Base-by-base conservation (phyloP, 2,113 vertebrate species). In the Mystacornis crossleyi region DNA sequence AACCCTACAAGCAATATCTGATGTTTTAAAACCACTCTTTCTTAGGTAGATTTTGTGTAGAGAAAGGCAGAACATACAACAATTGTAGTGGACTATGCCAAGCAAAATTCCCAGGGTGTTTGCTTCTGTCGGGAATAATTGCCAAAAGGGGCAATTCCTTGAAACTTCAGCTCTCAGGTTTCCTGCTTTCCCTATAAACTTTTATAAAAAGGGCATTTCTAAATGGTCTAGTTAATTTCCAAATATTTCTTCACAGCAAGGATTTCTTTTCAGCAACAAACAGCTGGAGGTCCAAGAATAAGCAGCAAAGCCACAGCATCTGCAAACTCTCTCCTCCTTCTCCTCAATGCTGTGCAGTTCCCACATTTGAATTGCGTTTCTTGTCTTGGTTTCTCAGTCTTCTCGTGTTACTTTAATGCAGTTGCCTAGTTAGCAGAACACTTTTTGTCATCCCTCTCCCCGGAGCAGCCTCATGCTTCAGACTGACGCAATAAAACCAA, bases 301-400 rank as follows among this genome's bases (percentile, higher is more conserved):
- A 93, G 34, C 45, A 86, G 20, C 42, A 75, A 87, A 93, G 33
- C 61, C 87, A 85, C 50, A 69, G 45, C 42, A 40, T 80, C 71
- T 86, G 58, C 74, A 81, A 50, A 21, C 24, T n/a, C 45, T 61
- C 33, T 81, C 25, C 31, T 77, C 34, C 31, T 70, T 29, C 38
- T 67, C 36, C 54, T 61, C 33, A 66, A 66, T 10, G 8, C 38
- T 80, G 5, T n/a, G 11, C 15, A n/a, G 38, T 23, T 57, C 47
- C 83, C 86, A 47, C 24, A 55, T 92, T 88, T 48, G 42, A 94
- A 88, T 62, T 87, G 33, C 11, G 24, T 90, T 80, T 45, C 36
- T 85, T 72, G 58, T 58, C 61, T 89, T 87, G 81, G 57, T 85
- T 96, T 94, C 79, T 77, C 55, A 73, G 75, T 57, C 58, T 91